These are phyloP conservation scores for Apomyelois bistriatella DNA, from an alignment of 2,888 invertebrate species.

Conservation along the genomic window DNA sequence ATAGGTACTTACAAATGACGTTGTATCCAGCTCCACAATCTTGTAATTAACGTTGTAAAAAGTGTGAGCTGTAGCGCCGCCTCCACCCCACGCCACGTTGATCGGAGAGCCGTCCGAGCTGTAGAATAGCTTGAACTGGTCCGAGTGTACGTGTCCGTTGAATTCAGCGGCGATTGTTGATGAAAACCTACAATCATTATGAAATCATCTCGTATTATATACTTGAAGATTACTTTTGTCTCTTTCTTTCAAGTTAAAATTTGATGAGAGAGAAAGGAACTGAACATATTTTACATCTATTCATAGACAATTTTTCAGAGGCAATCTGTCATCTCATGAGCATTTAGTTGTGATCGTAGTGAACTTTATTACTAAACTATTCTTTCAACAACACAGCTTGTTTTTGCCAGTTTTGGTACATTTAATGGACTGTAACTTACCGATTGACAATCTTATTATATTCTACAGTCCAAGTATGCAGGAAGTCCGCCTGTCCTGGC, in stretches of 20 bases:
- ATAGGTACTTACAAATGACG: constrained; percentile 79
- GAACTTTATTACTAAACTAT: no score
- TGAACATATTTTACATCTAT: no score
- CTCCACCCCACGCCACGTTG: constrained; percentile 89
- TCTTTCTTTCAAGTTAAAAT: no score
- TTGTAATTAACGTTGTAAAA: constrained; percentile 91
- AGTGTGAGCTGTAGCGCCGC: constrained; percentile 87
- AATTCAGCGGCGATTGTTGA: constrained; percentile 88
- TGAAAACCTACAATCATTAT: constrained; percentile 79
- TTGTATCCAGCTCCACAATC: constrained; percentile 83
- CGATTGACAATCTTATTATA: constrained; percentile 84
- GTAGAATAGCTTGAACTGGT: constrained; percentile 87
- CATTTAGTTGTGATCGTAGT: no score
- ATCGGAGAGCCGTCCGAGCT: constrained; percentile 77
- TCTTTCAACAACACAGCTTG: no score
- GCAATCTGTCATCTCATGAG: no score
- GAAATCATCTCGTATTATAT: no score
- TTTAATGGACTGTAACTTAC: no score
- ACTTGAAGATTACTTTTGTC: no score
- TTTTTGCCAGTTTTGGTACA: no score
- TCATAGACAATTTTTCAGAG: no score
- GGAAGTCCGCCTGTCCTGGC: constrained; percentile 84
- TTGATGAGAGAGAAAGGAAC: no score
- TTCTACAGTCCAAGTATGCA: constrained; percentile 85
- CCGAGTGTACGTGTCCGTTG: constrained; percentile 90